phyloP scores from a whole-genome alignment of 2,888 invertebrate genomes.

The Parthenolecanium corni region DNA sequence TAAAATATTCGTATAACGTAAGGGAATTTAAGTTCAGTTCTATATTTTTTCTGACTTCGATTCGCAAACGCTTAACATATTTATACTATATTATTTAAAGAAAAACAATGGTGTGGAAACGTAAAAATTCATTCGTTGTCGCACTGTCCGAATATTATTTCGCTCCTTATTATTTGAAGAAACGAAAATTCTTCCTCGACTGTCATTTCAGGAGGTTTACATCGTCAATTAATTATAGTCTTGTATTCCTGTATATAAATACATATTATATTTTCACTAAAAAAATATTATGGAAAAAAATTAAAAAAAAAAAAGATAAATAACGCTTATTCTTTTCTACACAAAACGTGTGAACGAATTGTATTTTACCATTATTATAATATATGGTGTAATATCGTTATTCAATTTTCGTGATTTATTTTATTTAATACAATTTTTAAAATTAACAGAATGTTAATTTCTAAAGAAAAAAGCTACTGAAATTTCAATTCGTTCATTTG shows the following conservation, averaged over 20 bases:
- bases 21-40: background rate
- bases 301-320: background rate
- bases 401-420: too few species aligned
- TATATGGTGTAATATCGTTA: background rate
- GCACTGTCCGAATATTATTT: background rate
- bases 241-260: background rate
- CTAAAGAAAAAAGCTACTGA: too few species aligned
- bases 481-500: too few species aligned
- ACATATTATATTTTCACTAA: background rate
- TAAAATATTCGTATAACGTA: background rate
- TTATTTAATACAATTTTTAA: too few species aligned
- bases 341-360: background rate
- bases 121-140: too few species aligned
- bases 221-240: background rate
- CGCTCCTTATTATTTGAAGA: background rate
- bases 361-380: background rate
- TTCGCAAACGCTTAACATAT: background rate
- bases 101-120: too few species aligned
- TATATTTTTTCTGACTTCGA: background rate
- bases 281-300: background rate
- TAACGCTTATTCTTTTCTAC: background rate
- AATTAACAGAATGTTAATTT: too few species aligned
- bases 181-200: background rate
- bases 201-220: background rate
- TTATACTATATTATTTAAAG: too few species aligned